phyloP scores from a whole-genome alignment of 2,113 vertebrate species.

The Strigops habroptila region DNA sequence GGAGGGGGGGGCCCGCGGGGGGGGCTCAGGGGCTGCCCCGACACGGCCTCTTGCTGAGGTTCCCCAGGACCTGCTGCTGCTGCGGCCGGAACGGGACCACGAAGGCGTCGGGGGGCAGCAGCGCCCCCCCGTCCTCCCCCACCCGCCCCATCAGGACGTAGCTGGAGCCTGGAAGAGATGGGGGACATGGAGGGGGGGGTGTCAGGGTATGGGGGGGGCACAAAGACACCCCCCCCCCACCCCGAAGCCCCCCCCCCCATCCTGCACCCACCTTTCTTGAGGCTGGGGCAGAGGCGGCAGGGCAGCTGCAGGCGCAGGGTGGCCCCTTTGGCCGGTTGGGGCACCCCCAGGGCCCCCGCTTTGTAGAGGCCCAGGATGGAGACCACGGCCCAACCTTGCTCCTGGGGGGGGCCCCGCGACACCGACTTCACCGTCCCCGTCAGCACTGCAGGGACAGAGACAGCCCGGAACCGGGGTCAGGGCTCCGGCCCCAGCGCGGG shows the following conservation, averaged over 20 bases:
- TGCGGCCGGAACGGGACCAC: background rate
- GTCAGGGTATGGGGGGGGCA: background rate
- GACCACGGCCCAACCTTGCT: background rate
- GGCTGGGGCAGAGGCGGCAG: background rate
- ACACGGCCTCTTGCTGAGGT: background rate
- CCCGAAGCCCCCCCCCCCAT: too few relatives aligned
- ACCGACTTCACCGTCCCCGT: background rate
- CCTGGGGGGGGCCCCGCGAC: background rate
- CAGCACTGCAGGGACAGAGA: background rate
- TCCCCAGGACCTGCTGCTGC: background rate
- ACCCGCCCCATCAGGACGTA: background rate
- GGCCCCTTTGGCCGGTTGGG: background rate
- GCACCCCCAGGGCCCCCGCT: background rate
- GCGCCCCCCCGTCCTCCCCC: background rate
- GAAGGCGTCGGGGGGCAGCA: background rate
- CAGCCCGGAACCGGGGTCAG: too few relatives aligned
- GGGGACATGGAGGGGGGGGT: background rate
- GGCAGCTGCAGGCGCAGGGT: background rate
- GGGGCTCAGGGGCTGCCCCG: background rate
- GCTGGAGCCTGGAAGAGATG: background rate
- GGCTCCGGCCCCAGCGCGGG: too few relatives aligned
- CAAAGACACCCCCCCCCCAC: background rate
- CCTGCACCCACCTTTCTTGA: background rate
- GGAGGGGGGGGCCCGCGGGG: too few relatives aligned
- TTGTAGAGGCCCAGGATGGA: background rate